Evolutionary conservation across 2,888 invertebrate species (phyloP), one percentile per base, ranked within the genome.

Genomic region (Catocala fraxini): DNA sequence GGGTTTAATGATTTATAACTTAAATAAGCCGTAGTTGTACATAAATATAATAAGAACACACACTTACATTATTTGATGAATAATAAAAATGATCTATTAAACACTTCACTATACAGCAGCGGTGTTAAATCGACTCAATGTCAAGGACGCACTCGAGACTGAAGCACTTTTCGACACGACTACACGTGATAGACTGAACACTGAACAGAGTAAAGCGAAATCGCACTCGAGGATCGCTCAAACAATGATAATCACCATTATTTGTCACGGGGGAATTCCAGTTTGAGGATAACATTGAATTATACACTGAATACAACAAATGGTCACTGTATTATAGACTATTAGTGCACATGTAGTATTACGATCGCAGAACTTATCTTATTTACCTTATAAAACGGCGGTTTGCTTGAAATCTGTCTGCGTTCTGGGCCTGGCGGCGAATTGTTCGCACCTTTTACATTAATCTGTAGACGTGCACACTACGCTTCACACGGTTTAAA

Each of bases 191-290:
- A 6, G 45, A 51, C 49, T 63, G 48, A 43, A 54, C 35, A 15
- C 15, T 15, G 15, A 15, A 52, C 6, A 11, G 12, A 13, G 35
- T 39, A 51, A 15, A 5, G 39, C 1, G 3, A 5, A n/a, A 5
- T 9, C 5, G 48, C 11, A 43, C 25, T 12, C 45, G 35, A 54
- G 45, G 25, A 51, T 51, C 11, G 53, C 43, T 35, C 48, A 47
- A 51, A 49, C 13, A 54, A 71, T 71, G 64, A 67, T 62, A 62
- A 62, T 75, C 75, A 75, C 43, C 12, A 13, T 11, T n/a, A 34
- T 25, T 59, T 62, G 52, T 51, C 15, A 35, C 55, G 51, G 67
- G 69, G 65, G 61, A 75, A 59, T 53, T 52, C 60, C 52, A 15
- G 2, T 6, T 10, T 25, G 4, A 52, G 42, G 35, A 52, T 45